A percentile compares a stretch with the other conserved stretches of the same genome.
Conservation (phyloP, 2,113 vertebrate genomes). For the Mystacornis crossleyi region DNA sequence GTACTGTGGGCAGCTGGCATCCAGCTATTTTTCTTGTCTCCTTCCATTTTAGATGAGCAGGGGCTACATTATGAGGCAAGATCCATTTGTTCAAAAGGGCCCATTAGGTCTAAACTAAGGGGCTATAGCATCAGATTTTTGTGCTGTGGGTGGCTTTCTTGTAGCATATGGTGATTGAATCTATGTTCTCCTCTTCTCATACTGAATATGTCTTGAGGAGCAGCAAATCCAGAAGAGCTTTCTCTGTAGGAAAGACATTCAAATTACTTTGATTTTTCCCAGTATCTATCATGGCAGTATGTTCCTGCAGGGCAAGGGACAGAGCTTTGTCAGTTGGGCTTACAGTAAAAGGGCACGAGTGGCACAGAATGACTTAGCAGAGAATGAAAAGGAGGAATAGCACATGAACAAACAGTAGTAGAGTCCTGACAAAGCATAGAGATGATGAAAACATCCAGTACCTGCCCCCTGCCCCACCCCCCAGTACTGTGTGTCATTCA, state of each 20-base stretch:
- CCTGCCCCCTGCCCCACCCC: neutral
- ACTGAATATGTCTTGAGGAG: neutral
- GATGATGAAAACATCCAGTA: neutral
- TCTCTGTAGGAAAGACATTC: neutral
- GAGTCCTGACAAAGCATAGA: neutral
- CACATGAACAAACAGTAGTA: neutral
- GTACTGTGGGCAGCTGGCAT: neutral
- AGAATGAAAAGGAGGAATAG: neutral
- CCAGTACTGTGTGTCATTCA: neutral
- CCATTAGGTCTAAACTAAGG: neutral
- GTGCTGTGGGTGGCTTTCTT: neutral
- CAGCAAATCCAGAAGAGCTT: neutral
- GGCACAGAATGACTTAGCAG: constrained; percentile 3
- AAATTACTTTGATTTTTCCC: constrained; percentile 26
- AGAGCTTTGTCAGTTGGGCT: neutral
- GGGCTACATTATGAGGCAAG: neutral
- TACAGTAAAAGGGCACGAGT: neutral
- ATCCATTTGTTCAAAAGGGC: neutral
- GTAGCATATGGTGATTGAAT: neutral
- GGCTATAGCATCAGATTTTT: neutral
- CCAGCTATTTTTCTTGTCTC: neutral
- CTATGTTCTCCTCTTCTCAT: neutral
- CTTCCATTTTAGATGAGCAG: neutral
- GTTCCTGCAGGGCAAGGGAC: neutral
- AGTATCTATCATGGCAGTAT: neutral